Base-by-base conservation (phyloP, 2,113 vertebrate genomes). In the Antechinus stuartii region DNA sequence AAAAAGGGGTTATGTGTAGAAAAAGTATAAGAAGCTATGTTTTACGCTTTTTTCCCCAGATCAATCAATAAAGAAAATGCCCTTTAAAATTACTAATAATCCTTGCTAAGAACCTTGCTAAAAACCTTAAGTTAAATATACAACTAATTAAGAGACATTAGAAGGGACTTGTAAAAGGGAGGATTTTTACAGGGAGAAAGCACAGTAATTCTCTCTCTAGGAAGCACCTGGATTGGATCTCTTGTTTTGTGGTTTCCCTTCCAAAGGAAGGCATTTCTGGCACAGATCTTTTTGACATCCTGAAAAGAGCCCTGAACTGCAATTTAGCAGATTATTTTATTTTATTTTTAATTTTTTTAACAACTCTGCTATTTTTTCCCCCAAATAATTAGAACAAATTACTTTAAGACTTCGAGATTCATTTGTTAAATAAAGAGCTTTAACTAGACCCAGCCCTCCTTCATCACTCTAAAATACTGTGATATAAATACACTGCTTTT, bases 161-260 rank as follows among this genome's bases (percentile, higher is more conserved):
- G 76, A 42, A 90, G 0, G 93, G 22, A 14, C 26, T 25, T 84
- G 22, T 42, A 84, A 84, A 57, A 84, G n/a, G 68, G n/a, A 93
- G 8, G 47, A 42, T 19, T 22, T 42, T 42, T 42, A 95, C 91
- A 61, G n/a, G 24, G 61, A 92, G 91, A 24, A 94, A 16, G 2
- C 47, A 11, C 68, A 11, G 53, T 95, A n/a, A 52, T 94, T 95
- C 96, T 92, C 24, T 92, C 93, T 95, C 47, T 54, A 54, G 35
- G 57, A 53, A 2, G 91, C 0, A 47, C 46, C 23, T 95, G 8
- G 30, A 57, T 9, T 84, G 0, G 68, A 35, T 94, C 2, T 91
- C 24, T 23, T 94, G 23, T 22, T 61, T 16, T 96, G 12, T 90
- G 90, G 53, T 61, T 94, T 42, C 92, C 95, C 49, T 9, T 27